Evolutionary conservation across 2,888 invertebrate genomes (phyloP).

Genomic region (Diloba caeruleocephala): DNA sequence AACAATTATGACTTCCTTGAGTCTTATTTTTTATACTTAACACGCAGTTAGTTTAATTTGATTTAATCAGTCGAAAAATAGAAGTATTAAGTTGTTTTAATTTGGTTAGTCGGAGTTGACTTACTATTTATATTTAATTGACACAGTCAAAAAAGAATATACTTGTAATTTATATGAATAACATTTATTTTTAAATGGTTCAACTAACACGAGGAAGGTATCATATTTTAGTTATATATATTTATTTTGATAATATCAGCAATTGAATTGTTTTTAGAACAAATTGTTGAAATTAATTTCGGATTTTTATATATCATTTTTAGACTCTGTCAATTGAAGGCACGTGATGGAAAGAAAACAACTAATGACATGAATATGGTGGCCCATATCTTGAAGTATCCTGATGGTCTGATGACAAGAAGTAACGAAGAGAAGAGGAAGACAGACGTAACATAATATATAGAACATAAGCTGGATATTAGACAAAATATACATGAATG

Average conservation of each 20-base stretch:
- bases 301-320: not conserved
- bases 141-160: slow-evolving; percentile 42
- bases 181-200: too few species aligned
- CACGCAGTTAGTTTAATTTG: too few species aligned
- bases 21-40: too few species aligned
- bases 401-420: slow-evolving; percentile 47
- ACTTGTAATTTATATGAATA: too few species aligned
- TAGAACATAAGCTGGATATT: slow-evolving; percentile 51
- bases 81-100: slow-evolving; percentile 1
- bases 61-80: too few species aligned
- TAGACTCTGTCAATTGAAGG: slow-evolving; percentile 39
- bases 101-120: slow-evolving; percentile 53
- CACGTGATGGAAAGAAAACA: slow-evolving; percentile 49
- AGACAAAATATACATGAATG: slow-evolving; percentile 36
- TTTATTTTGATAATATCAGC: too few species aligned
- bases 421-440: slow-evolving; percentile 33
- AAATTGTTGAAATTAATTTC: too few species aligned
- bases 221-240: too few species aligned
- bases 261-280: not conserved
- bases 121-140: slow-evolving; percentile 26
- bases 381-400: slow-evolving; percentile 65
- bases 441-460: slow-evolving; percentile 43
- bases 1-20: not conserved
- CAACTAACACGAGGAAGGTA: too few species aligned
- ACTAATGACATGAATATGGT: slow-evolving; percentile 71